phyloP scores from a whole-genome alignment of 2,113 vertebrate genomes.

The Tachuris rubrigastra region DNA sequence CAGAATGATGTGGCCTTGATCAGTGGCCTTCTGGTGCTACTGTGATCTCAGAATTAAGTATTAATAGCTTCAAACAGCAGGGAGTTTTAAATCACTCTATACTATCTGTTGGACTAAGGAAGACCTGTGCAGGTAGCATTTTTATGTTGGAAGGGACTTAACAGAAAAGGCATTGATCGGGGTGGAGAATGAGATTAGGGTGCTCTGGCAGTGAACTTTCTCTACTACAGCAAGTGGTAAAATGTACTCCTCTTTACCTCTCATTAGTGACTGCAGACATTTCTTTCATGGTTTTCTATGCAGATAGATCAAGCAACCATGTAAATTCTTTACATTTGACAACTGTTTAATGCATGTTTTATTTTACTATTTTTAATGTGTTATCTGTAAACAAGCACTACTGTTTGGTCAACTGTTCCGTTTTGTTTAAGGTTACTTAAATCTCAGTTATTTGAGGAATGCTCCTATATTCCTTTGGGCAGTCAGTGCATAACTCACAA shows the following conservation, averaged over 20 bases:
- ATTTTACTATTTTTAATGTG: neutral
- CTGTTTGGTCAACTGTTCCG: neutral
- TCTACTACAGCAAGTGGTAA: neutral
- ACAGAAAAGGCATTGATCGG: neutral
- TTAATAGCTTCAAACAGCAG: neutral
- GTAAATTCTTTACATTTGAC: neutral
- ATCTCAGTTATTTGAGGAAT: constrained; percentile 49
- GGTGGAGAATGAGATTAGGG: neutral
- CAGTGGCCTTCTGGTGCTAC: neutral
- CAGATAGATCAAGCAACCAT: neutral
- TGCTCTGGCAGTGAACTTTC: neutral
- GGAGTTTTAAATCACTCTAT: neutral
- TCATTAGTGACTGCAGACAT: neutral
- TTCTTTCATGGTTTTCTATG: neutral
- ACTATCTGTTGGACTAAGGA: neutral
- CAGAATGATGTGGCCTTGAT: neutral
- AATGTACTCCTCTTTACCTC: neutral
- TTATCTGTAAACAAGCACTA: neutral
- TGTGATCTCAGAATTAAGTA: neutral
- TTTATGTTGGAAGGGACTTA: neutral
- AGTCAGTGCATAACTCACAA: neutral
- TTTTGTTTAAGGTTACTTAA: constrained; percentile 24
- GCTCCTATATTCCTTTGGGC: constrained; percentile 4
- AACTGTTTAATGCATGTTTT: neutral
- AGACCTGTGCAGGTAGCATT: neutral